These are phyloP conservation scores for Pseudococcus longispinus DNA, from an alignment of 2,888 invertebrate species.

Conservation along the genomic window DNA sequence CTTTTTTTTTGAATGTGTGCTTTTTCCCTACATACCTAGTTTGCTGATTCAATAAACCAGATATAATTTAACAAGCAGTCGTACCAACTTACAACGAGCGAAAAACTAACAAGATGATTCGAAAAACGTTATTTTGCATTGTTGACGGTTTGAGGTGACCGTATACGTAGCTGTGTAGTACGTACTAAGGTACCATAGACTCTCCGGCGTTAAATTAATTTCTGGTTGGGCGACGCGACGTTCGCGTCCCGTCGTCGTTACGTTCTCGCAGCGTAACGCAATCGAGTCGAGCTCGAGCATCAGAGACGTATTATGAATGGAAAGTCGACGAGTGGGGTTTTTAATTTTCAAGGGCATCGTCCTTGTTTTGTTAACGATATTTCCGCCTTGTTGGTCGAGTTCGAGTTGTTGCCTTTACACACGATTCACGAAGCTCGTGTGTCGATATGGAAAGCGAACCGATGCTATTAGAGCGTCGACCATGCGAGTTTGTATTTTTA, in stretches of 20 bases:
- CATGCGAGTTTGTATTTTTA: not conserved
- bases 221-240: too few species aligned
- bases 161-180: not conserved
- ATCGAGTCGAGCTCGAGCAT: not conserved
- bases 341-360: constrained; percentile 26
- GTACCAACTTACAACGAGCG: constrained; percentile 48
- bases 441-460: not conserved
- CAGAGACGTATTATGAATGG: constrained; percentile 6
- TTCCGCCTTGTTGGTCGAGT: not conserved
- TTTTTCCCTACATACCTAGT: constrained; percentile 53
- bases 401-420: not conserved
- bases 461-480: too few species aligned
- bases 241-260: not conserved
- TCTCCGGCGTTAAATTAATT: constrained; percentile 12
- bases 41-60: constrained; percentile 57
- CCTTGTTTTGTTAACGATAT: constrained; percentile 13
- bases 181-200: too few species aligned
- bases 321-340: not conserved
- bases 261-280: not conserved
- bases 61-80: constrained; percentile 57
- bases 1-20: constrained; percentile 51
- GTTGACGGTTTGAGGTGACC: constrained; percentile 40
- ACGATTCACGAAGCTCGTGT: not conserved
- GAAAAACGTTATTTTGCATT: constrained; percentile 44
- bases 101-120: constrained; percentile 49